These are phyloP conservation scores for Lissocephala sabroskyi DNA, from an alignment of 2,888 invertebrate species.

Conservation along the genomic window DNA sequence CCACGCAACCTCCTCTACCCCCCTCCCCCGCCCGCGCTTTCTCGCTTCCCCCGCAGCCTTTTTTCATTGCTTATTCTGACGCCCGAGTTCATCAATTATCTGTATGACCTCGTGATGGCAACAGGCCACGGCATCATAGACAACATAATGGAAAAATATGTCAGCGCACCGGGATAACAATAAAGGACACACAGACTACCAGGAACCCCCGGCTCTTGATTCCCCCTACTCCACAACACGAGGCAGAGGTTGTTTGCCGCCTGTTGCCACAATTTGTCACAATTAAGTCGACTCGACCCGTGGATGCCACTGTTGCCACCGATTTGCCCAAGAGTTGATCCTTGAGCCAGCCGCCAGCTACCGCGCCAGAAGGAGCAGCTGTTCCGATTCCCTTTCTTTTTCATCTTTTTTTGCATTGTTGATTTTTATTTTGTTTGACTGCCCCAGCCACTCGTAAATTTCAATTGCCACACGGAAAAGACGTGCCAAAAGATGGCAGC, in stretches of 20 bases:
- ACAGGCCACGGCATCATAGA: too few species aligned
- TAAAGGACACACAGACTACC: slow-evolving; percentile 5
- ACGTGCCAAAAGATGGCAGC: too few species aligned
- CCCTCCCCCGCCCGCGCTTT: too few species aligned
- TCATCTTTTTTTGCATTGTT: slow-evolving; percentile 3
- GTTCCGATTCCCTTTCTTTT: slow-evolving; percentile 16
- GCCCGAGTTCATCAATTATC: slow-evolving; percentile 18
- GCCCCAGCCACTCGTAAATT: slow-evolving; percentile 51
- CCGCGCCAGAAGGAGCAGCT: slow-evolving; percentile 3
- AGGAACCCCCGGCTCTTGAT: too few species aligned
- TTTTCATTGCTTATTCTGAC: too few species aligned
- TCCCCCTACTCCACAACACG: too few species aligned
- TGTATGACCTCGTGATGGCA: slow-evolving; percentile 11
- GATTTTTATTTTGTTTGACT: not conserved
- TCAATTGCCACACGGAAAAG: slow-evolving; percentile 28
- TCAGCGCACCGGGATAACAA: slow-evolving; percentile 30
- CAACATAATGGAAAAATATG: slow-evolving; percentile 32
- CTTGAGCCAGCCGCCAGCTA: not conserved
- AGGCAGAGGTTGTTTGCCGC: too few species aligned
- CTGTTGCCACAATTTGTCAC: slow-evolving; percentile 39
- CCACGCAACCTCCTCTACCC: too few species aligned
- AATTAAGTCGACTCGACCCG: slow-evolving; percentile 22
- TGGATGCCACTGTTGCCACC: not conserved
- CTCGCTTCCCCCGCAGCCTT: too few species aligned
- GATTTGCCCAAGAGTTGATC: not conserved